Conservation (phyloP, 2,888 invertebrate genomes). For the Mylabris sibirica region DNA sequence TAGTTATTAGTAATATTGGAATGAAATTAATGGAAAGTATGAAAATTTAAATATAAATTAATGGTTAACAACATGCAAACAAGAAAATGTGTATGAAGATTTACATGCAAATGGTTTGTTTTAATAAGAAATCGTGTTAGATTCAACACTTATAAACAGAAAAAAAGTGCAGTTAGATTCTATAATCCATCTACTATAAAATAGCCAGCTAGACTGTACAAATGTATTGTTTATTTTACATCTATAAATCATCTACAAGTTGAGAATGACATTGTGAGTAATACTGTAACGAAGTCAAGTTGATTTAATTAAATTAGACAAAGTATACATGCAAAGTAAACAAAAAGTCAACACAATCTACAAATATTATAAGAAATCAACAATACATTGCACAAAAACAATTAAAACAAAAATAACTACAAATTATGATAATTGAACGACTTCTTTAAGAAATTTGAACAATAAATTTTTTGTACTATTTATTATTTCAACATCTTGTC, state of each 20-base stretch:
- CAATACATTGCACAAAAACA: constrained; percentile 57
- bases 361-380: constrained; percentile 28
- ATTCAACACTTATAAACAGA: not conserved
- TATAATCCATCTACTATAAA: not conserved
- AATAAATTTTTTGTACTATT: not conserved
- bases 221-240: not conserved
- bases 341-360: not conserved
- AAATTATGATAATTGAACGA: constrained; percentile 17
- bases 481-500: not conserved
- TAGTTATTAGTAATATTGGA: not conserved
- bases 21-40: not conserved
- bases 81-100: not conserved
- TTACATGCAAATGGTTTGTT: not conserved
- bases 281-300: no score
- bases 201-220: not conserved
- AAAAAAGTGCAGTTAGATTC: not conserved
- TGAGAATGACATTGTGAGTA: no score
- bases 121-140: not conserved
- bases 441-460: constrained; percentile 21
- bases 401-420: constrained; percentile 26
- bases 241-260: not conserved
- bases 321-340: not conserved
- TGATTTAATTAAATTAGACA: not conserved
- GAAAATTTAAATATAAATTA: not conserved
- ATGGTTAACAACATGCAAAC: not conserved